Evolutionary conservation across 2,113 vertebrate species (phyloP).

Genomic region (Sigmodon hispidus): DNA sequence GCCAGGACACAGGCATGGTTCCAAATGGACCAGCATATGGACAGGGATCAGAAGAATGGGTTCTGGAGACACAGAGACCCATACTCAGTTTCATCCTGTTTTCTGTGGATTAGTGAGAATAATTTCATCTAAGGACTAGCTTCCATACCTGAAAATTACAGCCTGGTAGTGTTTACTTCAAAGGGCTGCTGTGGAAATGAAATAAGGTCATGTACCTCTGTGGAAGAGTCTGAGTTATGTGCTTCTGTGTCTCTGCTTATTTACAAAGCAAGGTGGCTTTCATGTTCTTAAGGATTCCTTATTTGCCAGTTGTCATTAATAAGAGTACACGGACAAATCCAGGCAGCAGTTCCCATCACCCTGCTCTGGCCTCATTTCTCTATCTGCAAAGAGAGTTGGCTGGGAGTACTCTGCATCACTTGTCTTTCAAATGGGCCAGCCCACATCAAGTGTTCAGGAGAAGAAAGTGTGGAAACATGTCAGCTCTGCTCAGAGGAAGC

Average conservation of each 20-base stretch:
- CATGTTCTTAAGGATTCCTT: neutral
- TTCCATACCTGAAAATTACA: neutral
- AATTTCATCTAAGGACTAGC: neutral
- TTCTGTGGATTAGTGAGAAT: neutral
- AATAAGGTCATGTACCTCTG: neutral
- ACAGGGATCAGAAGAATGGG: accelerated
- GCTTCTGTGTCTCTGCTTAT: neutral
- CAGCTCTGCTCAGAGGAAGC: neutral
- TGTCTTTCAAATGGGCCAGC: neutral
- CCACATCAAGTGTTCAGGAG: neutral
- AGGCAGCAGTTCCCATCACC: neutral
- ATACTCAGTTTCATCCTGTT: accelerated
- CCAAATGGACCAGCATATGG: neutral
- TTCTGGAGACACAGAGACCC: neutral
- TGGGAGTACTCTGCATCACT: no score
- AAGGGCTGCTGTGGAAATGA: neutral
- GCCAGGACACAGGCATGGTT: accelerated
- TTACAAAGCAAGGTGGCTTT: no score
- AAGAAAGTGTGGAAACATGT: neutral
- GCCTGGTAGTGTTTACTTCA: neutral
- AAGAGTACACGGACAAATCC: neutral
- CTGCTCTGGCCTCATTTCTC: neutral
- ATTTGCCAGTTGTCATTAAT: neutral
- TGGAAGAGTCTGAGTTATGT: accelerated
- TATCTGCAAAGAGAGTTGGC: neutral